Evolutionary conservation across 2,113 vertebrate genomes (phyloP), one percentile per base, ranked within the genome.

Genomic region (Cephalopterus ornatus): DNA sequence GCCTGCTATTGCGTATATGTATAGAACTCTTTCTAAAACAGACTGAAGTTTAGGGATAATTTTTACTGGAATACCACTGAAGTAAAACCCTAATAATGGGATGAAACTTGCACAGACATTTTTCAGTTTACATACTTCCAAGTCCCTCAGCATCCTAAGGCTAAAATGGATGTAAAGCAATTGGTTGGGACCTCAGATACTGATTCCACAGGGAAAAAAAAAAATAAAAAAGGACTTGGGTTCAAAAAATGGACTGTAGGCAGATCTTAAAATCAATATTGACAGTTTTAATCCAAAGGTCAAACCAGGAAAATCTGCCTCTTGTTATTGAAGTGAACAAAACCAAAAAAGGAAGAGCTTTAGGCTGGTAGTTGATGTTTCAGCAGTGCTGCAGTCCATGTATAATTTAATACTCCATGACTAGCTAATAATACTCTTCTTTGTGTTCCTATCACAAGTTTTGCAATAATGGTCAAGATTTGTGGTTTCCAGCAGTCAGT

Each of bases 391-490:
- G 35, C 74, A 92, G 41, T 68, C 74, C 74, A 82, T 93, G 65
- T 86, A 92, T 91, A 82, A 94, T 94, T 95, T 74, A 95, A 91
- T 82, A 91, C 28, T 47, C n/a, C 33, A 70, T 61, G 88, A 92
- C 77, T 89, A n/a, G 39, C 56, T 93, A 88, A 95, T 76, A 95
- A 90, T 79, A 88, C 26, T 56, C 28, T 63, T 63, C 73, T 59
- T 56, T 89, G 63, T 87, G 32, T 52, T 85, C 59, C 88, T 63
- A 86, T 85, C 66, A 79, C 39, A 96, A 85, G 53, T 86, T 94
- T 73, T 91, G 73, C 75, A 89, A 61, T 89, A 92, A 85, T 50
- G 42, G 46, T 78, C 77, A 87, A 85, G 74, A 95, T 92, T 59
- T 94, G 74, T 80, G 39, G 66, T 93, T 91, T 91, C 77, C 71